Conservation (phyloP, 2,113 vertebrate species). For the Stercorarius parasiticus region DNA sequence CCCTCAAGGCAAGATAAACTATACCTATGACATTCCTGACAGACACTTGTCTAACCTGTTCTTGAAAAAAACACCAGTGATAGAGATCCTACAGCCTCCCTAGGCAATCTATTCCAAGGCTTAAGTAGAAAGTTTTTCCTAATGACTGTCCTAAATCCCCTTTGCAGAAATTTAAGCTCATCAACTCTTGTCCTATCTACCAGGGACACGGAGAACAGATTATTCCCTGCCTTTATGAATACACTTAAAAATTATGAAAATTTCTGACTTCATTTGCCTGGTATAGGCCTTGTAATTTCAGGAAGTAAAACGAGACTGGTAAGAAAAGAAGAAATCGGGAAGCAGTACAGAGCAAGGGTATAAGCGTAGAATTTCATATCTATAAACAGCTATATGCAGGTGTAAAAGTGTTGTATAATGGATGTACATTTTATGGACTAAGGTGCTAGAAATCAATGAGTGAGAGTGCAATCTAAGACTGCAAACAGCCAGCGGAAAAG, state of each 20-base stretch:
- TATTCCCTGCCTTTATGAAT: neutral
- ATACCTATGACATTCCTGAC: neutral
- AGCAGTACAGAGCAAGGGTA: neutral
- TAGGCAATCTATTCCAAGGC: slow-evolving; percentile 13
- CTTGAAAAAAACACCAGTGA: neutral
- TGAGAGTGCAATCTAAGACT: neutral
- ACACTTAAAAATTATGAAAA: slow-evolving; percentile 2
- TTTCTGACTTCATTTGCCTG: neutral
- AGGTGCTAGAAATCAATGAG: neutral
- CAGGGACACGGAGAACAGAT: neutral
- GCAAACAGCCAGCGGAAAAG: neutral
- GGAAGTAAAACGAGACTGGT: neutral
- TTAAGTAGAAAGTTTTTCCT: slow-evolving; percentile 33
- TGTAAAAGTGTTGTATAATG: neutral
- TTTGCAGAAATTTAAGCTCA: slow-evolving; percentile 41
- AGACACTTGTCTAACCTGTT: slow-evolving; percentile 18
- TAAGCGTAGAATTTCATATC: neutral
- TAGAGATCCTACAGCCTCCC: neutral
- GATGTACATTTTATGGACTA: neutral
- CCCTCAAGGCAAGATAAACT: neutral
- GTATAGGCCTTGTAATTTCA: neutral
- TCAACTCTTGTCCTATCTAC: slow-evolving; percentile 30
- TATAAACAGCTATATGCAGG: neutral
- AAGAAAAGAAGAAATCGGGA: neutral
- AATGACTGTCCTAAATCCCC: slow-evolving; percentile 30